Evolutionary conservation across 2,888 invertebrate genomes (phyloP), one percentile per base, ranked within the genome.

Genomic region (Sthenelais limicola): DNA sequence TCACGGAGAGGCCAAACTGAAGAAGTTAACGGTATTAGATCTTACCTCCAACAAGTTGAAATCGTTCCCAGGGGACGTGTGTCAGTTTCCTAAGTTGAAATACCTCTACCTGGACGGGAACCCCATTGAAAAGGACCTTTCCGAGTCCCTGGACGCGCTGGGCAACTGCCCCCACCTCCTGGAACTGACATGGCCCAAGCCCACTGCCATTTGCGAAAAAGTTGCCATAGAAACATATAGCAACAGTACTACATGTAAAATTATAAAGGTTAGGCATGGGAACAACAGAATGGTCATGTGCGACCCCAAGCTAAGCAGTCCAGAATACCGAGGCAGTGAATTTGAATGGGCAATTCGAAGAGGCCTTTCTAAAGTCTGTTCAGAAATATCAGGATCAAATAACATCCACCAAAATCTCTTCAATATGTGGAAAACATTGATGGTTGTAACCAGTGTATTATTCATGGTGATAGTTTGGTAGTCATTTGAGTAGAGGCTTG

Each of bases 51-150:
- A 56, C 56, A 5, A 56, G 18, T 33, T 56, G 56, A 33, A 3
- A 1, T 33, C 28, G 32, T 56, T 56, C 56, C 56, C 56, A 12
- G 2, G 32, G 18, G 56, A 56, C 33, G 30, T 56, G 28, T 56
- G 56, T n/a, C 28, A 33, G 21, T 56, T 56, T 24, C 56, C 56
- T 4, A 24, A 18, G 32, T 33, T 56, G 30, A 12, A 33, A 2
- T 33, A 56, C 56, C 56, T 56, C 33, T 56, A 56, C 56, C 33
- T 56, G 56, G 56, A 56, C 33, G 56, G 56, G 18, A 56, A 56
- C 30, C 56, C 56, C 26, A 56, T 56, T 21, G 9, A 32, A 12
- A 33, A 24, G 5, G 56, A 56, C 33, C 30, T 56, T 12, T 56
- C 56, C 33, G 32, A 9, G 3, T 56, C 30, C 33, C 56, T 56